These are phyloP conservation scores for Caenorhabditis briggsae DNA, from an alignment of 1,140 invertebrate species.

Conservation along the genomic window DNA sequence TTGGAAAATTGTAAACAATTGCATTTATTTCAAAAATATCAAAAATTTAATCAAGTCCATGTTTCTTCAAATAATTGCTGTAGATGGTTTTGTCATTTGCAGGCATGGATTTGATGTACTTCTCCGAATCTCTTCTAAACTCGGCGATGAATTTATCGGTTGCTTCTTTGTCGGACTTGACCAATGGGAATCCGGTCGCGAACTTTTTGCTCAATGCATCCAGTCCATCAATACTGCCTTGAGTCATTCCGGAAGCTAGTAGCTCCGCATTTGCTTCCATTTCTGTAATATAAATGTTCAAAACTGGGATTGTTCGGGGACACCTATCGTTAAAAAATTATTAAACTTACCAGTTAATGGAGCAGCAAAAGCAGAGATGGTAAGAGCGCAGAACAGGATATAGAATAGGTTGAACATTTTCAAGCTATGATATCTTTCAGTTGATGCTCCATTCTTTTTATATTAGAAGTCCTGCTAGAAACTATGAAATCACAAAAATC, in stretches of 20 bases:
- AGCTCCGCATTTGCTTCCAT: neutral
- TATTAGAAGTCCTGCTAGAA: too few relatives aligned
- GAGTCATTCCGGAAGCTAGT: constrained; percentile 5
- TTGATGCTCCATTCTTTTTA: too few relatives aligned
- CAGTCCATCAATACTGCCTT: constrained; percentile 21
- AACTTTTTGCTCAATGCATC: constrained; percentile 6
- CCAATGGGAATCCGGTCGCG: neutral
- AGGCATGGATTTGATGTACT: neutral
- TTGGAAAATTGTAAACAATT: too few relatives aligned
- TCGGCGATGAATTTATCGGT: constrained; percentile 9
- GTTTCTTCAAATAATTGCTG: constrained; percentile 25
- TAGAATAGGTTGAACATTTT: too few relatives aligned
- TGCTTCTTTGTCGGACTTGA: constrained; percentile 19
- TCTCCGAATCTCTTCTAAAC: neutral
- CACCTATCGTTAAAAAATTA: too few relatives aligned
- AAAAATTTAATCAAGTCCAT: neutral
- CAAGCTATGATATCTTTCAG: too few relatives aligned
- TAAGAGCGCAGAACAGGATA: too few relatives aligned
- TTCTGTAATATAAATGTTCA: constrained; percentile 1
- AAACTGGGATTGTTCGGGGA: too few relatives aligned
- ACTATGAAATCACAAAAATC: too few relatives aligned
- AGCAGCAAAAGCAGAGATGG: too few relatives aligned
- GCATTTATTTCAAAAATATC: neutral
- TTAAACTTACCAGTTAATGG: too few relatives aligned
- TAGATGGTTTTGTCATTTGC: neutral